phyloP scores from a whole-genome alignment of 2,888 invertebrate species.

The Pandemis cinnamomeana region DNA sequence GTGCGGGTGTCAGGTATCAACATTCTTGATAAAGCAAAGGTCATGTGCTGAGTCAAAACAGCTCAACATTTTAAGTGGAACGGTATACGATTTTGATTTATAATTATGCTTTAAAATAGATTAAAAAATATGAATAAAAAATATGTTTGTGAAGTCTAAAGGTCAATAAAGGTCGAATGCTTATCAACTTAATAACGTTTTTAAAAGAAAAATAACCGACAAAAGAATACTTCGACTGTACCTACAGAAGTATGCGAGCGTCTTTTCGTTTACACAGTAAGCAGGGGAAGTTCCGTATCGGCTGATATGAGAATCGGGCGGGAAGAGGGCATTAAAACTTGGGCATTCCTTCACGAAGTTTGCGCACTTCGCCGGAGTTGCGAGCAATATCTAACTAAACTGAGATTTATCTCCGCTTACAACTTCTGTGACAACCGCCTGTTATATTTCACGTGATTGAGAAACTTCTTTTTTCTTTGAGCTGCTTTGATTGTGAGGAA shows the following conservation, averaged over 20 bases:
- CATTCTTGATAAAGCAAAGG: conserved; percentile 63
- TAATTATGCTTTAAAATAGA: conserved; percentile 8
- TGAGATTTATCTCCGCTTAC: conserved; percentile 74
- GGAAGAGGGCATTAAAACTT: conserved; percentile 77
- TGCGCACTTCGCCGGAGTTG: conserved; percentile 59
- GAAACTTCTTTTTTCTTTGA: conserved; percentile 59
- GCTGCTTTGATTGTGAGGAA: conserved; percentile 39
- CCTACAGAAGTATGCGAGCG: conserved; percentile 15
- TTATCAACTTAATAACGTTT: not conserved
- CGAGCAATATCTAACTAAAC: conserved; percentile 70
- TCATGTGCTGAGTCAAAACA: conserved; percentile 66
- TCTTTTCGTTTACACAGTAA: conserved; percentile 31
- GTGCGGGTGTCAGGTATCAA: conserved; percentile 62
- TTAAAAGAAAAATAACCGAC: not conserved
- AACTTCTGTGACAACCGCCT: conserved; percentile 70
- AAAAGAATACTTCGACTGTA: conserved; percentile 27
- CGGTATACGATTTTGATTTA: conserved; percentile 62
- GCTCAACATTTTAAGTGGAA: conserved; percentile 63
- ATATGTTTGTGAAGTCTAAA: conserved; percentile 7
- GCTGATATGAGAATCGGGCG: conserved; percentile 66
- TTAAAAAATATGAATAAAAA: conserved; percentile 10
- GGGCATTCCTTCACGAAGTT: conserved; percentile 66
- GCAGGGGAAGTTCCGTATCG: conserved; percentile 60
- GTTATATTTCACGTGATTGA: conserved; percentile 64
- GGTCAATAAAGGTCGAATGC: not conserved